Base-by-base conservation (phyloP, 2,888 invertebrate genomes). In the Hermaeophaga mercurialis region DNA sequence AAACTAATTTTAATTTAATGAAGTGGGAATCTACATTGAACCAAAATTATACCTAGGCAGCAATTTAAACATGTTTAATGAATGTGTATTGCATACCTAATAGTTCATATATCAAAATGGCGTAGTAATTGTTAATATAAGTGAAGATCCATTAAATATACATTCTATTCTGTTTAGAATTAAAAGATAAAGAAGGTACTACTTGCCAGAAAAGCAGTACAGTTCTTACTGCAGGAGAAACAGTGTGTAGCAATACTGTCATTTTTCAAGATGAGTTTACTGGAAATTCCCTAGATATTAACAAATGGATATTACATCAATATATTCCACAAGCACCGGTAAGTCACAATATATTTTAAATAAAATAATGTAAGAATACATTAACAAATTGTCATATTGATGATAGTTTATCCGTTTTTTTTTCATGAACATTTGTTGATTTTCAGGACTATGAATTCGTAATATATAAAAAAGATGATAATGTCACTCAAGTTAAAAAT, bases 261-360 rank as follows among this genome's bases (percentile, higher is more conserved):
- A 74, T 89, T 52, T 85, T 89, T 61, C 81, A 85, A 43, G 88
- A 89, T 46, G 75, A 80, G 53, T 89, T 89, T 66, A 76, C 82
- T 49, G 38, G 31, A 44, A 22, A 49, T 15, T 7, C 15, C 3
- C 39, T 63, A 14, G 43, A 65, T 55, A 24, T 33, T 24, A 73
- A 73, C 0, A 70, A 79, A 45, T 87, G 87, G 86, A 77, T 76
- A 43, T 75, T 82, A 2, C 85, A 86, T 61, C 80, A 85, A 59
- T 83, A 81, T 46, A 78, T 84, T 31, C 82, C 83, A 6, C 72
- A 73, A 43, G 78, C 74, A 26, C 73, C 73, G 14, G 82, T 80
- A 67, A 74, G 66, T 64, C 26, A 12, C 7, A 19, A 38, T 41
- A 12, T 17, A 2, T 14, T 28, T 8, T n/a, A n/a, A n/a, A n/a